phyloP scores from a whole-genome alignment of 2,113 vertebrate genomes.

The Melanocharis versteri region DNA sequence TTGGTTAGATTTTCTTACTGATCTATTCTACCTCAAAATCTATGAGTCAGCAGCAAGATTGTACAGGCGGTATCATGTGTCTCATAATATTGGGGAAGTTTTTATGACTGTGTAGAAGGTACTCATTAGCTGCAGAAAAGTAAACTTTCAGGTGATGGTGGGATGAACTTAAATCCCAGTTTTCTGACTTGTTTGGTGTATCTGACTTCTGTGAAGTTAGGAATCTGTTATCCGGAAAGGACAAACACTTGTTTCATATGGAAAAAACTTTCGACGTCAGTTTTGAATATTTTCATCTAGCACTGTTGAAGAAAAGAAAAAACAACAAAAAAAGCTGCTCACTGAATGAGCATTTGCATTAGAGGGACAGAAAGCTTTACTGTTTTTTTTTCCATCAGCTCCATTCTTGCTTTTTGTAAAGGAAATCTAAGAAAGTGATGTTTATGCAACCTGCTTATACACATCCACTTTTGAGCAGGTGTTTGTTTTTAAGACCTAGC shows the following conservation, averaged over 20 bases:
- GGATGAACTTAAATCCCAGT: background rate
- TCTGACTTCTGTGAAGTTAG: background rate
- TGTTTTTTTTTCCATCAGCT: background rate
- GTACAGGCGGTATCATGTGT: background rate
- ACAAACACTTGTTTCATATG: background rate
- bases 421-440: background rate
- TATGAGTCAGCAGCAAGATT: background rate
- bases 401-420: background rate
- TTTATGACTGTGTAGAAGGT: background rate
- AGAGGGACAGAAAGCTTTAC: background rate
- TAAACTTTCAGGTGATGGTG: background rate
- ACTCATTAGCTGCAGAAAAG: background rate
- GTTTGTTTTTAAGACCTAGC: background rate
- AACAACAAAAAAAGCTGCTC: background rate
- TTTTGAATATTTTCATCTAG: background rate
- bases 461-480: background rate
- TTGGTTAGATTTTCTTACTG: background rate
- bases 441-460: background rate
- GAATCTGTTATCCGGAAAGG: background rate
- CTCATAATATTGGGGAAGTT: accelerated
- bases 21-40: background rate
- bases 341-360: background rate
- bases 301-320: background rate
- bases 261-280: background rate
- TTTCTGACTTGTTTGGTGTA: background rate